Conservation (phyloP, 2,113 vertebrate species). For the Brachypteracias leptosomus region DNA sequence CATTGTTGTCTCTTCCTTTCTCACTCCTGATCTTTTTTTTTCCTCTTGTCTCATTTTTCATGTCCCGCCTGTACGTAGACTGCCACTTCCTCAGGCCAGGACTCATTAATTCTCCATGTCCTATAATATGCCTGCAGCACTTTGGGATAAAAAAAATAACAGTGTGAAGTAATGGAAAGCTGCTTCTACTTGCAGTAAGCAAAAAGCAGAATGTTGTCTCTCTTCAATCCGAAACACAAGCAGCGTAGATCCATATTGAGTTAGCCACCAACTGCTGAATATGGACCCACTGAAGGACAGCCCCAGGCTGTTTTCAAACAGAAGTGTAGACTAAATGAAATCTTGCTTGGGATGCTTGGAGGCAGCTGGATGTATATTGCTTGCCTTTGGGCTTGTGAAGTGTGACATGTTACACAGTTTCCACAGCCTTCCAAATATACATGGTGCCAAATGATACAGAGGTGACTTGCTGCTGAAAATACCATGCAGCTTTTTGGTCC, state of each 20-base stretch:
- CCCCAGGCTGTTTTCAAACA: conserved; percentile 52
- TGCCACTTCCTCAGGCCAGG: background rate
- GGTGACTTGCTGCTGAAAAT: background rate
- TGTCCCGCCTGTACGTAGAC: background rate
- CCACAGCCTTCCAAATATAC: background rate
- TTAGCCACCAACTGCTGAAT: conserved; percentile 7
- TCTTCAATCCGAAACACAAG: background rate
- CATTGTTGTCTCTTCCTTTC: background rate
- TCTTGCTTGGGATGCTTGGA: background rate
- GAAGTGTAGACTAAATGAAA: conserved; percentile 23
- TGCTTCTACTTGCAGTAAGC: conserved; percentile 10
- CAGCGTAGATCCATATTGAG: background rate
- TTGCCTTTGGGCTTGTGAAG: conserved; percentile 14
- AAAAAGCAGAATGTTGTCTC: background rate
- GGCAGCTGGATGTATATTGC: conserved; percentile 28
- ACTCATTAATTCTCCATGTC: conserved; percentile 32
- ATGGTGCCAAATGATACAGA: background rate
- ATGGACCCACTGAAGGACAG: background rate
- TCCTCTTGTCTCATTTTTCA: conserved; percentile 28
- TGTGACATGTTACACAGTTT: background rate
- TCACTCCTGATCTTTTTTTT: background rate
- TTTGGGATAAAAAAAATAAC: conserved; percentile 27
- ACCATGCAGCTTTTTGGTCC: background rate
- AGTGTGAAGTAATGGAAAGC: background rate
- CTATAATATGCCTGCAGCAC: conserved; percentile 12